These are phyloP conservation scores for Augochlorella aurata DNA, from an alignment of 2,888 invertebrate species.

Conservation along the genomic window DNA sequence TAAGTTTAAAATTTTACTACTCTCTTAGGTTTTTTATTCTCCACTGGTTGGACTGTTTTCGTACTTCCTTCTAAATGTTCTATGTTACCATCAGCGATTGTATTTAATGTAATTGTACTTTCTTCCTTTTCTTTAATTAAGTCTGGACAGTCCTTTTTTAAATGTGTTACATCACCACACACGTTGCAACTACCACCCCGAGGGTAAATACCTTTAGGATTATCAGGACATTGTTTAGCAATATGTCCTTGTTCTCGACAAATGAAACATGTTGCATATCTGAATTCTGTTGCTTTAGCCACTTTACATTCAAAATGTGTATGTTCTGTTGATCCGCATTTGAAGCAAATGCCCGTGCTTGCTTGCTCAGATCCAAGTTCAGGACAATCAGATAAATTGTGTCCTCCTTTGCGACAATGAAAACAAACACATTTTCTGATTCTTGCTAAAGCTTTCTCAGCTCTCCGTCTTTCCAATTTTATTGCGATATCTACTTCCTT, in stretches of 20 bases:
- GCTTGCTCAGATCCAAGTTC: conserved; percentile 84
- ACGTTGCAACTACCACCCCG: conserved; percentile 91
- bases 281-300: conserved; percentile 86
- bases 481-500: conserved; percentile 87
- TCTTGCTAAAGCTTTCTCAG: conserved; percentile 88
- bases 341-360: conserved; percentile 90
- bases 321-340: conserved; percentile 95
- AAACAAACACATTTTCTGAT: conserved; percentile 89
- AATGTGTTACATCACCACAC: conserved; percentile 93
- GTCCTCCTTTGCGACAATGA: conserved; percentile 91
- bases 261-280: conserved; percentile 94
- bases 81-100: conserved; percentile 62
- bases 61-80: conserved; percentile 74
- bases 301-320: conserved; percentile 89
- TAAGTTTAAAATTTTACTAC: conserved; percentile 74
- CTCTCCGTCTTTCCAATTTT: conserved; percentile 87
- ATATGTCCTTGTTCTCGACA: conserved; percentile 94
- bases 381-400: conserved; percentile 91
- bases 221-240: conserved; percentile 93
- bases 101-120: conserved; percentile 71
- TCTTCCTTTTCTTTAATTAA: conserved; percentile 80
- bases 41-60: conserved; percentile 16
- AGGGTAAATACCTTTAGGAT: conserved; percentile 93
- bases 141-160: conserved; percentile 91
- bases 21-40: conserved; percentile 64